A percentile compares a stretch with the other conserved stretches of the same genome.
Conservation (phyloP, 2,888 invertebrate genomes). For the Tortrix viridana region DNA sequence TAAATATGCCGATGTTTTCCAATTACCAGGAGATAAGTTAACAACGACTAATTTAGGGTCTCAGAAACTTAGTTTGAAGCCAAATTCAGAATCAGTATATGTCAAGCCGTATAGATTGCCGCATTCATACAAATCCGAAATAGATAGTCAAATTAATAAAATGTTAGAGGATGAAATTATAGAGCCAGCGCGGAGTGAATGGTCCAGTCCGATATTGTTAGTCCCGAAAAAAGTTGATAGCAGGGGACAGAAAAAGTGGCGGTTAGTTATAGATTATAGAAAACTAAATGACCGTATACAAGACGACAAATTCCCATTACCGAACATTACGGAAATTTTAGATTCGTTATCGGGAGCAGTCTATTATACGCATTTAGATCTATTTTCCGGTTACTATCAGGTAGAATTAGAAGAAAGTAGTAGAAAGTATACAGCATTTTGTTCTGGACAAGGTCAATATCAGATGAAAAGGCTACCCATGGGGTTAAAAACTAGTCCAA, state of each 20-base stretch:
- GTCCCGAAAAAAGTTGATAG: neutral
- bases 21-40: too few species aligned
- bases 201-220: neutral
- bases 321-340: too few species aligned
- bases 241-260: neutral
- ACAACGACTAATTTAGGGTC: too few species aligned
- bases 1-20: too few species aligned
- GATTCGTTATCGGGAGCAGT: neutral
- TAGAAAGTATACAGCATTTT: constrained; percentile 2
- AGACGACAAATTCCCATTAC: neutral
- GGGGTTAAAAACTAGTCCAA: too few species aligned
- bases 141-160: too few species aligned
- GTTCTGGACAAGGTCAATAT: too few species aligned
- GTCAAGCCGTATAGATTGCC: too few species aligned
- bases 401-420: neutral
- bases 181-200: neutral
- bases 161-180: neutral
- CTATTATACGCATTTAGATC: neutral
- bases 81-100: too few species aligned
- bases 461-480: too few species aligned
- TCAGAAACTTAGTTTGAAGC: too few species aligned
- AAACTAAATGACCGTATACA: neutral
- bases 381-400: neutral
- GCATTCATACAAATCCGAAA: too few species aligned
- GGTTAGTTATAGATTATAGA: neutral